Percentiles rank a stretch among this genome's conserved stretches.
phyloP scores from a whole-genome alignment of 2,888 invertebrate species.

The Polydrusus cervinus region DNA sequence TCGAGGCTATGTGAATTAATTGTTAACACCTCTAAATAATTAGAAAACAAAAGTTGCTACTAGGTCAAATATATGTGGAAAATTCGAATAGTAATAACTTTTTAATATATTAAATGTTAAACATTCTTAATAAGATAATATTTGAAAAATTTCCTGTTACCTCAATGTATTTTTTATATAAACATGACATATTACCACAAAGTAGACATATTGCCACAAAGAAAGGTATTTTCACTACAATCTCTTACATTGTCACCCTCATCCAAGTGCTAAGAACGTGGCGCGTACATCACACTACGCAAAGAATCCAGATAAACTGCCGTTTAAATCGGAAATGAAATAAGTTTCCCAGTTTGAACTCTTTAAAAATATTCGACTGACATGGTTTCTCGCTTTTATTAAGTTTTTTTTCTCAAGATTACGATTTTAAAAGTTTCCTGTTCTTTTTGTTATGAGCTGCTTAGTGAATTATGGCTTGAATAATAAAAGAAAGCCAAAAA shows the following conservation, averaged over 20 bases:
- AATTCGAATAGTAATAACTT: no score
- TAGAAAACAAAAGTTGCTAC: no score
- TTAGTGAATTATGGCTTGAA: slow-evolving; percentile 17
- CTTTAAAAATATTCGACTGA: slow-evolving; percentile 28
- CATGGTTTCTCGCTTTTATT: slow-evolving; percentile 28
- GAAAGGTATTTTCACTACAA: not conserved
- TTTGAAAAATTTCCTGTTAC: not conserved
- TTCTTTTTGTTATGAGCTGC: slow-evolving; percentile 1
- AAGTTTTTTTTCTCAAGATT: slow-evolving; percentile 16
- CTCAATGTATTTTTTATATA: not conserved
- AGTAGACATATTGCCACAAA: not conserved
- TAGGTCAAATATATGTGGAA: no score
- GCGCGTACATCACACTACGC: slow-evolving; percentile 5
- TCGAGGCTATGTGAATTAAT: no score
- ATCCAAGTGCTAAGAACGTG: slow-evolving; percentile 9
- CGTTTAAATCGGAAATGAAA: slow-evolving; percentile 25
- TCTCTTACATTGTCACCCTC: not conserved
- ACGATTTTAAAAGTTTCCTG: slow-evolving; percentile 12
- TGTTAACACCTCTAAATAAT: no score
- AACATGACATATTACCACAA: not conserved
- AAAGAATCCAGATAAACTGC: slow-evolving; percentile 23
- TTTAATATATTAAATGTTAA: no score
- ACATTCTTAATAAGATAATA: not conserved
- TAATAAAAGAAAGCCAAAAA: not conserved
- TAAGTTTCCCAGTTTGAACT: slow-evolving; percentile 17